Evolutionary conservation across 2,113 vertebrate species (phyloP).

Genomic region (Barbus barbus): DNA sequence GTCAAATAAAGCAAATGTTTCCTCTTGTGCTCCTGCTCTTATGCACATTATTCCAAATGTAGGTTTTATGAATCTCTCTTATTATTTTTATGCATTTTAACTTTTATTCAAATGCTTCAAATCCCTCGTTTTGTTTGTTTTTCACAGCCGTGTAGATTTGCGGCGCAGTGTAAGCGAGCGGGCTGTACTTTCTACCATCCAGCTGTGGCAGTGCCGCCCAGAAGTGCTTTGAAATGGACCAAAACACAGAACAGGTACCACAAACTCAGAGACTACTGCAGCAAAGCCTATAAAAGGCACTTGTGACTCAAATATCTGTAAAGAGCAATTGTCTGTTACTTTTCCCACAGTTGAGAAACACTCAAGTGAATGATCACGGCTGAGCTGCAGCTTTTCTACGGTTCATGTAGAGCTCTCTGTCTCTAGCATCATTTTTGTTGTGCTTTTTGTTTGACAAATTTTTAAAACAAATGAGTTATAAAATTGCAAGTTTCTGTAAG

Average conservation of each 20-base stretch:
- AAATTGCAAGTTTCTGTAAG: slow-evolving; percentile 40
- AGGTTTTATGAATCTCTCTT: no score
- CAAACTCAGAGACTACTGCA: background rate
- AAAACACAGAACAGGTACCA: slow-evolving; percentile 74
- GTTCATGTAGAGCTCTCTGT: background rate
- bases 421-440: background rate
- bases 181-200: slow-evolving; percentile 95
- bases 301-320: background rate
- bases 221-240: slow-evolving; percentile 89
- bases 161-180: slow-evolving; percentile 85
- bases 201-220: slow-evolving; percentile 81
- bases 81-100: no score
- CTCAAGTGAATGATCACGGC: background rate
- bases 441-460: slow-evolving; percentile 33
- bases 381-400: background rate
- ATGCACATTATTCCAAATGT: no score
- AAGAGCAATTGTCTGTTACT: background rate
- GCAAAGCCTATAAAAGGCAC: background rate
- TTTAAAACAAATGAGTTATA: slow-evolving; percentile 22
- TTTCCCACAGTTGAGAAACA: slow-evolving; percentile 5
- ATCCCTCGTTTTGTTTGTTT: background rate
- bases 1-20: background rate
- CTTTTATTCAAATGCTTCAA: no score
- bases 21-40: no score
- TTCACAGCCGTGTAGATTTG: slow-evolving; percentile 88